A percentile compares a stretch with the other conserved stretches of the same genome.
phyloP scores from a whole-genome alignment of 92 coral and sea anemone species.

The Zoanthus sansibaricus region DNA sequence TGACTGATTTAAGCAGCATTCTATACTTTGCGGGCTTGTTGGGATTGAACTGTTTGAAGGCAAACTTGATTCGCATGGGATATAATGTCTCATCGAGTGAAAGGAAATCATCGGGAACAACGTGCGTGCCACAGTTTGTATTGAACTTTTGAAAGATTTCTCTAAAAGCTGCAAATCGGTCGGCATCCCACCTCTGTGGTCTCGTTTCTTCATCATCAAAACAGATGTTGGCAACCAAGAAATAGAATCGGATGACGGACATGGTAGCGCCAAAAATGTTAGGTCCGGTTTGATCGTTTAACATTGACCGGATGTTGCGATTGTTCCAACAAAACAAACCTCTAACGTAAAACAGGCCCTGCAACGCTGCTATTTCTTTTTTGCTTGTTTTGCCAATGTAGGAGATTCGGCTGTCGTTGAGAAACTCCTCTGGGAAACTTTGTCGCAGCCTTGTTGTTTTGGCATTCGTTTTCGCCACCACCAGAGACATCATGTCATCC shows the following conservation, averaged over 20 bases:
- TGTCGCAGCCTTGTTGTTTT: background rate
- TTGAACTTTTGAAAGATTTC: conserved; percentile 2
- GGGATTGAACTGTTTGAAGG: background rate
- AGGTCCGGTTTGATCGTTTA: background rate
- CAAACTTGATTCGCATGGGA: background rate
- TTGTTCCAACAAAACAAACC: too few species aligned
- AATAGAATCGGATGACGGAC: background rate
- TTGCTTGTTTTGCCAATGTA: too few species aligned
- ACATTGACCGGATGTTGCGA: background rate
- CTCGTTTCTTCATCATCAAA: background rate
- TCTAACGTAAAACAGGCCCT: too few species aligned
- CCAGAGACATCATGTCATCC: background rate
- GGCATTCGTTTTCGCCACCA: background rate
- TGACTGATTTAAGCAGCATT: background rate
- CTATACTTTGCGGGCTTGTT: background rate
- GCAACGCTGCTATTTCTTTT: too few species aligned
- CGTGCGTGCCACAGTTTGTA: background rate
- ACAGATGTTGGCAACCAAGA: conserved; percentile 1
- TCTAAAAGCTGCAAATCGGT: background rate
- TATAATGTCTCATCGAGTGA: background rate
- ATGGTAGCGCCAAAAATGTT: background rate
- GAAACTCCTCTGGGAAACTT: background rate
- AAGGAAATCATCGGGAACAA: conserved; percentile 6
- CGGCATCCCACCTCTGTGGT: background rate
- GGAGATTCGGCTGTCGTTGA: background rate